Base-by-base conservation (phyloP, 2,888 invertebrate species). In the Chrysodeixis includens region DNA sequence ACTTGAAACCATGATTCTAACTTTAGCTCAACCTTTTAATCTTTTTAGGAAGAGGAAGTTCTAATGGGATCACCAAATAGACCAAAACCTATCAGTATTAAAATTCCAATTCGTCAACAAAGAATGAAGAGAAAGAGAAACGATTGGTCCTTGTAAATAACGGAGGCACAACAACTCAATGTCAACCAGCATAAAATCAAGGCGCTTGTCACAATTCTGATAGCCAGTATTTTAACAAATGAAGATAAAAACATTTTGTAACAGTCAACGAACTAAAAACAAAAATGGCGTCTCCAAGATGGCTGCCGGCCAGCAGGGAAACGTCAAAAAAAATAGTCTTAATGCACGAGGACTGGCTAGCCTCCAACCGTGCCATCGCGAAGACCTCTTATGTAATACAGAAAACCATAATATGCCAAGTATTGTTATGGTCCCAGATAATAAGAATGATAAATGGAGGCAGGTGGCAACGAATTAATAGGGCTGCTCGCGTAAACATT, bases 311-410 rank as follows among this genome's bases (percentile, higher is more conserved):
- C 92, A 92, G 89, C 86, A 86, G 74, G 79, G 73, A 77, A 82
- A 85, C 82, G 83, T 84, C 83, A 86, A 85, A 90, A 89, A 90
- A 89, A 86, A 78, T 79, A 80, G 73, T 77, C 74, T 86, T 82
- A 88, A 83, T 88, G 85, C 83, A 86, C 84, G 81, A 69, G 78
- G 77, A 61, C 88, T 92, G 92, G 92, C 89, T 70, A 53, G 30
- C 56, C 82, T 90, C 92, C 92, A 93, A 92, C 79, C 86, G 86
- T 88, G 88, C 86, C 88, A 87, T 78, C 71, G 75, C 77, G 69
- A 78, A 75, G 77, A 81, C 78, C 79, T 70, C 76, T 86, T 85
- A 84, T 71, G 78, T 83, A 85, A 79, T 55, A 82, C 78, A 80
- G 79, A 83, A 66, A 79, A 78, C 61, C 61, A 55, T 61, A n/a